These are phyloP conservation scores for Cheilosia vernalis DNA, from an alignment of 2,888 invertebrate genomes.

Conservation along the genomic window DNA sequence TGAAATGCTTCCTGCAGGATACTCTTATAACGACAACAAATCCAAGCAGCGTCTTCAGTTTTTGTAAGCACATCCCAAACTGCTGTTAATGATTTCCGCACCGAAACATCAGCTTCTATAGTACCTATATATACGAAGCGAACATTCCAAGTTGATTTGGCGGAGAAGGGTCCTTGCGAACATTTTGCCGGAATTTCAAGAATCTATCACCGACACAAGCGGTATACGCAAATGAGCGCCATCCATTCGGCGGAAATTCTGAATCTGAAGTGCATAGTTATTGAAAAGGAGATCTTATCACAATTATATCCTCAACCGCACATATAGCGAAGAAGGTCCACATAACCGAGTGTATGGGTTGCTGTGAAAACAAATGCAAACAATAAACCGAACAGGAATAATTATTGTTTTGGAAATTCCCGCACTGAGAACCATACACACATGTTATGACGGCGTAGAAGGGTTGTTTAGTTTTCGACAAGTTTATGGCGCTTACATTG, in stretches of 20 bases:
- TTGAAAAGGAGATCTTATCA: conserved; percentile 65
- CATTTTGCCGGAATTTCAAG: conserved; percentile 38
- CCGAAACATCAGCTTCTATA: conserved; percentile 19
- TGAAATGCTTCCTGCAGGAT: neutral
- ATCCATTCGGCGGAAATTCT: conserved; percentile 46
- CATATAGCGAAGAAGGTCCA: conserved; percentile 12
- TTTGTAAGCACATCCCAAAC: conserved; percentile 1
- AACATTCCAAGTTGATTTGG: conserved; percentile 2
- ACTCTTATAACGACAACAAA: neutral
- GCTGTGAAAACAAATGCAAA: conserved; percentile 58
- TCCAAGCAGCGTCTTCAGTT: neutral
- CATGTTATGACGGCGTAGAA: conserved; percentile 34
- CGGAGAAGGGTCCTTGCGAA: conserved; percentile 31
- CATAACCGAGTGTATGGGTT: conserved; percentile 1
- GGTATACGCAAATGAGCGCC: conserved; percentile 8
- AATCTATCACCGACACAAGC: conserved; percentile 42
- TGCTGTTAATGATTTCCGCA: conserved; percentile 39
- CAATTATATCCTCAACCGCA: conserved; percentile 9
- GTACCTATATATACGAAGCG: neutral
- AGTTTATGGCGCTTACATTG: conserved; percentile 59
- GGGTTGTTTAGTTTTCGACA: conserved; percentile 64
- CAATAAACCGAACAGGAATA: conserved; percentile 63
- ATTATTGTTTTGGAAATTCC: conserved; percentile 65
- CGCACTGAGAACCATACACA: conserved; percentile 46
- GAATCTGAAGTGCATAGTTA: conserved; percentile 57